Conservation (phyloP, 2,888 invertebrate species). For the Agrochola litura region DNA sequence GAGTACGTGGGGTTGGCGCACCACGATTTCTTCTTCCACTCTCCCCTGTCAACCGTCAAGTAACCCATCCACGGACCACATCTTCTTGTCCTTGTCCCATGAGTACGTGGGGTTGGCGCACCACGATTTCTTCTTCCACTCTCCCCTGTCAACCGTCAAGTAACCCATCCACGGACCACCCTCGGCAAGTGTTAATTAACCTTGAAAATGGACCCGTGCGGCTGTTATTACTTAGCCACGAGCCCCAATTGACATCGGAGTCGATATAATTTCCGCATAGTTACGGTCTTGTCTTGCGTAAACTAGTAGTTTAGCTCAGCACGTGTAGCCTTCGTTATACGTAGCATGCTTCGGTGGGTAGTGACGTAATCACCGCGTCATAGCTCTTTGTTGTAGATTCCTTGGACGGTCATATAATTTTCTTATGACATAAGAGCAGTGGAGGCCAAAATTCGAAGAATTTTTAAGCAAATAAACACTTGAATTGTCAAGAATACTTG, state of each 20-base stretch:
- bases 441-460: no score
- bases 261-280: constrained; percentile 1
- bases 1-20: no score
- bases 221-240: neutral
- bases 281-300: neutral
- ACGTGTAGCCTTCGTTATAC: constrained; percentile 26
- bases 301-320: neutral
- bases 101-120: no score
- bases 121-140: no score
- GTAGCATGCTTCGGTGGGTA: constrained; percentile 3
- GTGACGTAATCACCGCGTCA: constrained; percentile 18
- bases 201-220: neutral
- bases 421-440: neutral
- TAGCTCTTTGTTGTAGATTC: constrained; percentile 18
- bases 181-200: no score
- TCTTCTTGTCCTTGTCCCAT: no score
- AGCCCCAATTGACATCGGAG: neutral
- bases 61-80: no score
- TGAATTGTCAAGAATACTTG: no score
- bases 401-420: neutral
- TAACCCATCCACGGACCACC: no score
- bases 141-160: no score
- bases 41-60: no score
- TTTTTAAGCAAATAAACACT: neutral
- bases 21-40: no score